Percentiles rank a stretch among this genome's conserved stretches.
These are phyloP conservation scores for Myotis myotis DNA, from an alignment of 2,797 vertebrate genomes.

Conservation along the genomic window DNA sequence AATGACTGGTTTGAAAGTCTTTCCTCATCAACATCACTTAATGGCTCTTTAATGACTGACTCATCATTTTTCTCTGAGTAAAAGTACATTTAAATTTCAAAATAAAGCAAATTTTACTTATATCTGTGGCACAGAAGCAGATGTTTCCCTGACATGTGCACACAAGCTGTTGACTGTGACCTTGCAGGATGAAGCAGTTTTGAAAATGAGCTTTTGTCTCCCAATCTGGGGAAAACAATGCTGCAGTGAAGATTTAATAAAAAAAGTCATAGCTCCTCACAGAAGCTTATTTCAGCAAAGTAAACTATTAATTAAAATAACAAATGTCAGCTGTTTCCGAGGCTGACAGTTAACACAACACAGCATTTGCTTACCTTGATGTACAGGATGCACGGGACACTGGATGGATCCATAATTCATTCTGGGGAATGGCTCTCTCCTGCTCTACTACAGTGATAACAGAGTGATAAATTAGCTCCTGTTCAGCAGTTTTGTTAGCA, in stretches of 20 bases:
- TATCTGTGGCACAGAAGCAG: constrained; percentile 82
- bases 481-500: constrained; percentile 81
- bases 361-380: constrained; percentile 86
- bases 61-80: constrained; percentile 78
- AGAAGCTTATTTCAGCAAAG: constrained; percentile 88
- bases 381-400: constrained; percentile 79
- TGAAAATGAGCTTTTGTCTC: constrained; percentile 86
- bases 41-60: constrained; percentile 81
- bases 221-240: constrained; percentile 86
- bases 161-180: constrained; percentile 86
- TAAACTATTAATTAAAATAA: constrained; percentile 91
- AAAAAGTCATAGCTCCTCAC: constrained; percentile 80
- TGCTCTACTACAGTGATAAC: constrained; percentile 82
- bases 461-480: constrained; percentile 84
- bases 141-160: constrained; percentile 87
- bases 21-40: constrained; percentile 78
- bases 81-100: constrained; percentile 82
- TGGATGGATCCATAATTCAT: constrained; percentile 82
- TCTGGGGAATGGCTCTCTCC: constrained; percentile 78
- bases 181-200: constrained; percentile 86
- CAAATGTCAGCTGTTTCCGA: constrained; percentile 88
- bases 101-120: constrained; percentile 83
- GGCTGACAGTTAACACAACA: constrained; percentile 86
- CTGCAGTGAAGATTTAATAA: constrained; percentile 86
- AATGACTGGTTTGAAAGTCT: constrained; percentile 75